Evolutionary conservation across 2,888 invertebrate species (phyloP), one percentile per base, ranked within the genome.

Genomic region (Drosophila phalerata): DNA sequence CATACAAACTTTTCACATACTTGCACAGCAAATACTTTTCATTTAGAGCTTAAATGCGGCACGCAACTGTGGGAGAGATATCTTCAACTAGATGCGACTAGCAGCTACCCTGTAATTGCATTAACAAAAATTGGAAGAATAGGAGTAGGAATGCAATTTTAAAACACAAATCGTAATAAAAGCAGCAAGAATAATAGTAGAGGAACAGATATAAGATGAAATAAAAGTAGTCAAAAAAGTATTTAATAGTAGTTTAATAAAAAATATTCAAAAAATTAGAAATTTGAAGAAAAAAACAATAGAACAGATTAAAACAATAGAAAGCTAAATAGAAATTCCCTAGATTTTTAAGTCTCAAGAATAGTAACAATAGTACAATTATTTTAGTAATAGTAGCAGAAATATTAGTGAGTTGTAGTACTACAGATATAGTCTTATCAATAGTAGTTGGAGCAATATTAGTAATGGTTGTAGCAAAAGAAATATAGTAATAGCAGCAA

Each of bases 11-110:
- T 2, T 19, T 43, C 28, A 68, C 13, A n/a, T 17, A 47, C 5
- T 47, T 9, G 13, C 25, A 71, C 17, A 60, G 48, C 34, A 52
- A 64, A 73, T 65, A 66, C 67, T 70, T 65, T 70, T 82, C 69
- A 79, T 76, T 79, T 73, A 55, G 25, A 61, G 57, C 62, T 60
- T 56, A 61, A 69, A 62, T 75, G 62, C 61, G 49, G 48, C 81
- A 81, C 55, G 81, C 81, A 69, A 75, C 34, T 8, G 22, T 32
- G 47, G 8, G 10, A 22, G 34, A n/a, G 38, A 43, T 40, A 69
- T 15, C 11, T 22, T 22, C 3, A 6, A n/a, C 15, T 13, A 15
- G 15, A 47, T 19, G 5, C 43, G 40, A 57, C 53, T 32, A 17
- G 0, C 9, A 38, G n/a, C 57, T 74, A 5, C 52, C 52, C 63